Base-by-base conservation (phyloP, 2,797 vertebrate genomes). In the Leptoclinus maculatus region DNA sequence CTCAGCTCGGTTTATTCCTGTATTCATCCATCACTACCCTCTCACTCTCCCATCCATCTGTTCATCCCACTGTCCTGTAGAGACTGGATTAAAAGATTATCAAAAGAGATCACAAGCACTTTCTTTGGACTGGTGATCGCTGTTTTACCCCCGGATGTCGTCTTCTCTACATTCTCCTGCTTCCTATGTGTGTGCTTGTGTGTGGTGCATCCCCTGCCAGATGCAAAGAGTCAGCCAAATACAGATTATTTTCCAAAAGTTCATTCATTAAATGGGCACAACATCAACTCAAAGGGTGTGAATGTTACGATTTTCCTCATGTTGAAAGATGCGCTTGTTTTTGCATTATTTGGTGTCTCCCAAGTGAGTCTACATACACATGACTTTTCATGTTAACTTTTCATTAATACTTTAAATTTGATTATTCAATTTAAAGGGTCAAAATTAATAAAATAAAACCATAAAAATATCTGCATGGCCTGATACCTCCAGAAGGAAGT, bases 81-180 rank as follows among this genome's bases (percentile, higher is more conserved):
- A 70, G 65, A 14, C 14, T 56, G 21, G 41, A 58, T 63, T 49
- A 56, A 71, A 51, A 66, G 29, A 68, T 57, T 4, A 76, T 23
- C 25, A 47, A 49, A 58, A 29, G 21, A 29, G 13, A 63, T 53
- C 53, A 65, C 19, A 49, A 29, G 10, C 65, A 57, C 34, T 64
- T 49, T 70, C 6, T 41, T 58, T 58, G 34, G 21, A 41, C 34
- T 32, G n/a, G 16, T 39, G 14, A 66, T 51, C 7, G 16, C 43
- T 51, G 13, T 39, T 71, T 66, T 62, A 36, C 25, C 10, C 32
- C 43, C 2, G 2, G 12, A 10, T 29, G 25, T 53, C 34, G 57
- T 27, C 4, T 74, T 54, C 23, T 76, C 56, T 38, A 54, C 17
- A 58, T 14, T 32, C 14, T 47, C 11, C 13, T 59, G 16, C 21